phyloP scores from a whole-genome alignment of 2,113 vertebrate genomes.

The Perccottus glenii region DNA sequence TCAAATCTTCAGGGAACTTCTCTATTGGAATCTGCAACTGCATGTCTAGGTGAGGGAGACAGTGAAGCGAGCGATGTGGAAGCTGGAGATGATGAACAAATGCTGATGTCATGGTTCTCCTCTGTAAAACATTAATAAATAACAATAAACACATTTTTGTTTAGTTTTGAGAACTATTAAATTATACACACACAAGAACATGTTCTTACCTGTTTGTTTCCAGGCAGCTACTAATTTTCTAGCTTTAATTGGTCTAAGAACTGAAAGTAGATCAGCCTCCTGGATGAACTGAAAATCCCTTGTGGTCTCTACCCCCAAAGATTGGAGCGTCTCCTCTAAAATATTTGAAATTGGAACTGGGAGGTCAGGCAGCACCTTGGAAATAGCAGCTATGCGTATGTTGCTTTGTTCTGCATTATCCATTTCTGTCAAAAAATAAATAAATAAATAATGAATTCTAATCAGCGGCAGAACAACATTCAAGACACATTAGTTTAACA shows the following conservation, averaged over 20 bases:
- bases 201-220: conserved; percentile 16
- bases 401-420: conserved; percentile 9
- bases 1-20: conserved; percentile 3
- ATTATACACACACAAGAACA: neutral
- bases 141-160: no score
- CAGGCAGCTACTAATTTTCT: conserved; percentile 18
- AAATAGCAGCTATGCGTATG: conserved; percentile 12
- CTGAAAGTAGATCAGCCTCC: neutral
- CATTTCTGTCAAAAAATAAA: conserved; percentile 21
- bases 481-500: conserved; percentile 7
- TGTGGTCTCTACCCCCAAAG: neutral
- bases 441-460: conserved; percentile 4
- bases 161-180: no score
- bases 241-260: neutral
- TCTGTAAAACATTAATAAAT: no score
- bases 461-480: neutral
- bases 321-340: conserved; percentile 1
- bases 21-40: neutral
- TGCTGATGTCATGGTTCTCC: no score
- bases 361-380: conserved; percentile 36
- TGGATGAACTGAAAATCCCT: conserved; percentile 9
- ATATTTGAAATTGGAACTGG: conserved; percentile 17
- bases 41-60: no score
- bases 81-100: no score
- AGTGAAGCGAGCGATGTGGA: no score